Evolutionary conservation across 2,113 vertebrate genomes (phyloP).

Genomic region (Leucosticte australis): DNA sequence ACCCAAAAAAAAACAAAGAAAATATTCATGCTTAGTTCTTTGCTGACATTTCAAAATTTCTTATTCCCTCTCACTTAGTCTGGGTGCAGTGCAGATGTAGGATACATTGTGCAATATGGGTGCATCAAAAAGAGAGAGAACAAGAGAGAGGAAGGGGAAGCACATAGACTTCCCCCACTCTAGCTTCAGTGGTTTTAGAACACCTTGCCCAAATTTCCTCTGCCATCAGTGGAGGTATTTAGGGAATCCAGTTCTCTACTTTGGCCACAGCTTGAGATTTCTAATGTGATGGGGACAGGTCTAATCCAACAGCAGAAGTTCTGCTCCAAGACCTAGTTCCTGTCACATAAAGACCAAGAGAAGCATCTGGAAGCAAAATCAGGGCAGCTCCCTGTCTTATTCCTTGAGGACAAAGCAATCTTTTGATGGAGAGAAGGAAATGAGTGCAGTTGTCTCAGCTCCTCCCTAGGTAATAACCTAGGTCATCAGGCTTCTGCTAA

Average conservation of each 20-base stretch:
- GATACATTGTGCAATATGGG: background rate
- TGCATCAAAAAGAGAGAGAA: background rate
- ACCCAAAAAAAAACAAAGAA: background rate
- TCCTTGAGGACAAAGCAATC: background rate
- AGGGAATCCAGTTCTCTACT: background rate
- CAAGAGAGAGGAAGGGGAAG: background rate
- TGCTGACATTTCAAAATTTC: background rate
- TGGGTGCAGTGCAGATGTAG: background rate
- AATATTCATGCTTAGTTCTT: background rate
- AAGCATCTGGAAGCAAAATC: background rate
- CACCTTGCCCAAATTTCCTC: background rate
- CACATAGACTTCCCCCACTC: background rate
- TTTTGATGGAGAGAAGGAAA: background rate
- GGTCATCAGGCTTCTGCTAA: background rate
- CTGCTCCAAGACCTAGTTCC: background rate
- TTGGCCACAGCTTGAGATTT: background rate
- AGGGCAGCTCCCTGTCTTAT: background rate
- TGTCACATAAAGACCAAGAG: background rate
- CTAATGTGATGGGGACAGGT: background rate
- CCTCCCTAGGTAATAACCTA: background rate
- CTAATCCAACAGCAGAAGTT: background rate
- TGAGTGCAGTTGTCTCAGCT: background rate
- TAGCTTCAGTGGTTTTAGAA: background rate
- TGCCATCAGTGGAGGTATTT: background rate
- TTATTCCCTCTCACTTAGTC: background rate